phyloP scores from a whole-genome alignment of 1,140 invertebrate species.

The Rhyzopertha dominica region DNA sequence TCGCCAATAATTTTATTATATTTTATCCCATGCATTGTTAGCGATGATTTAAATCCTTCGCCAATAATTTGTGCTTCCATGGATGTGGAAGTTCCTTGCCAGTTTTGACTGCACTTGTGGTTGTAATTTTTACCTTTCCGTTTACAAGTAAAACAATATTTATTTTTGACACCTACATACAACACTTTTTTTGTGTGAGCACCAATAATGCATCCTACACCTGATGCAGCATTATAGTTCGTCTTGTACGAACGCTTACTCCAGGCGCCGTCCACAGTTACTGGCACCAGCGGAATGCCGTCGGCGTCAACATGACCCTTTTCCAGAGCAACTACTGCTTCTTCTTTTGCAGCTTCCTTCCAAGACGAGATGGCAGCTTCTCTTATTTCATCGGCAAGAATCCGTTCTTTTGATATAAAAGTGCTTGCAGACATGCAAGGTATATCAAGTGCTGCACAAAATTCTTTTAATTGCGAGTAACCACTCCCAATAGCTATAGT shows the following conservation, averaged over 20 bases:
- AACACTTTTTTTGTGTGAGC: conserved; percentile 38
- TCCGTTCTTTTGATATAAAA: conserved; percentile 20
- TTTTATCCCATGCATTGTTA: too few species aligned
- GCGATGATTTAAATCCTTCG: too few species aligned
- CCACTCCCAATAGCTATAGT: conserved; percentile 6
- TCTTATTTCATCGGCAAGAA: conserved; percentile 18
- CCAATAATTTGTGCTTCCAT: too few species aligned
- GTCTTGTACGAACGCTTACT: conserved; percentile 37
- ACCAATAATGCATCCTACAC: conserved; percentile 29
- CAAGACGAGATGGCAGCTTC: conserved; percentile 19
- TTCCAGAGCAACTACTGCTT: conserved; percentile 29
- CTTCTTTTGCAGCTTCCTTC: conserved; percentile 25
- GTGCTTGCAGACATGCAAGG: conserved; percentile 23
- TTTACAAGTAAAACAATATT: conserved; percentile 29
- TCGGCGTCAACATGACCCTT: conserved; percentile 32
- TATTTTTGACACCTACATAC: conserved; percentile 39
- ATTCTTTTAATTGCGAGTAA: conserved; percentile 9
- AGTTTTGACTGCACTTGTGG: too few species aligned
- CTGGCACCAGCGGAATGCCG: conserved; percentile 38
- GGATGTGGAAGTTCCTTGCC: too few species aligned
- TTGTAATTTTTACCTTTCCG: conserved; percentile 9
- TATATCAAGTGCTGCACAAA: conserved; percentile 21
- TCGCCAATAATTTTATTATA: too few species aligned
- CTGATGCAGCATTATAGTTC: conserved; percentile 38
- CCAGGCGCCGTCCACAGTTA: conserved; percentile 39